Percentiles rank a stretch among this genome's conserved stretches.
These are phyloP conservation scores for Xestia rhomboidea DNA, from an alignment of 2,888 invertebrate species.

Conservation along the genomic window DNA sequence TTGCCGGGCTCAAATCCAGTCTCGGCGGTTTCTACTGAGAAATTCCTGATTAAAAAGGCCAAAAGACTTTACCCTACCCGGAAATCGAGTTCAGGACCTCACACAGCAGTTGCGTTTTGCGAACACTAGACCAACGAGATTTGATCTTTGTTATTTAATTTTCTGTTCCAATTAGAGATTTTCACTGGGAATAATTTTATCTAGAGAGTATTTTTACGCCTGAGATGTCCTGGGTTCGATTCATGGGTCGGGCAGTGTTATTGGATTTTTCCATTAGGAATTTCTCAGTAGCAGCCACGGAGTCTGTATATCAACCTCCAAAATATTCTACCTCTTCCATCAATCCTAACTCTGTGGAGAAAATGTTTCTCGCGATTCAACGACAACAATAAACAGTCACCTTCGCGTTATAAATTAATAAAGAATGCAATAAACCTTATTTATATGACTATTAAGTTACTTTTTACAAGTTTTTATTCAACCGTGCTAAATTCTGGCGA, in stretches of 20 bases:
- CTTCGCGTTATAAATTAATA: conserved; percentile 43
- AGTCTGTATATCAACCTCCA: background rate
- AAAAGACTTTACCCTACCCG: too few species aligned
- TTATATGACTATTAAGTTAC: conserved; percentile 35
- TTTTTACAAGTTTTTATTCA: conserved; percentile 28
- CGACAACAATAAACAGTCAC: conserved; percentile 31
- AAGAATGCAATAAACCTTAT: conserved; percentile 54
- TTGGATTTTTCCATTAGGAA: background rate
- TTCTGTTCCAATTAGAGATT: background rate
- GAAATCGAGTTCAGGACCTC: too few species aligned
- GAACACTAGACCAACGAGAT: background rate
- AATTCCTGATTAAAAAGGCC: background rate
- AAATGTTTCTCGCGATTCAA: conserved; percentile 18
- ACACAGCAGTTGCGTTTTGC: background rate
- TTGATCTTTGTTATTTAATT: background rate
- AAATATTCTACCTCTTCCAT: conserved; percentile 12
- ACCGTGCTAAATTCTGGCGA: conserved; percentile 9
- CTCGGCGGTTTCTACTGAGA: background rate
- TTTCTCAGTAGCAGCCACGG: too few species aligned
- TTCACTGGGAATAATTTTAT: background rate
- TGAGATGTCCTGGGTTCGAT: background rate
- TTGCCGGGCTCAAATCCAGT: background rate
- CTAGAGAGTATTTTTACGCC: background rate
- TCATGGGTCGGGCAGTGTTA: background rate
- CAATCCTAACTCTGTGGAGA: background rate